Conservation (phyloP, 2,888 invertebrate species). For the Nowickia ferox region DNA sequence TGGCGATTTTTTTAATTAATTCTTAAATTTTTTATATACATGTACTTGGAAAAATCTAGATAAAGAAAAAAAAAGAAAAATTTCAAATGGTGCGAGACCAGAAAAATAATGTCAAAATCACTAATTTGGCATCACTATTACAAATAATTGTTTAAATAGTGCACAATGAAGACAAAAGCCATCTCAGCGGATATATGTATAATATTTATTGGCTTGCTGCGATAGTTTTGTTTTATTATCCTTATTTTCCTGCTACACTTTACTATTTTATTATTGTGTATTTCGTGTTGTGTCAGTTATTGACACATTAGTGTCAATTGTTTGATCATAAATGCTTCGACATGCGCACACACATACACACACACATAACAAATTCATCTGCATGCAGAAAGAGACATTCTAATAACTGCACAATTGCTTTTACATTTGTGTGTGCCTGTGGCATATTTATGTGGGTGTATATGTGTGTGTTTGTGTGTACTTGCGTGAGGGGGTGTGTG, state of each 20-base stretch:
- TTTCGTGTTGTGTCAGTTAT: conserved; percentile 50
- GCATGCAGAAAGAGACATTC: conserved; percentile 54
- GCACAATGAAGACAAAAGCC: not conserved
- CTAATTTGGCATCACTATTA: not conserved
- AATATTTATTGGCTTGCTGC: conserved; percentile 32
- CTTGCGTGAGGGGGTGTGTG: no score
- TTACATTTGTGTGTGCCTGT: not conserved
- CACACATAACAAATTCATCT: conserved; percentile 49
- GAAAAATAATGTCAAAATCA: not conserved
- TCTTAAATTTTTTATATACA: not conserved
- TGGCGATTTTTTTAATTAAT: no score
- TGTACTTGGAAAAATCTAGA: not conserved
- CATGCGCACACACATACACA: no score
- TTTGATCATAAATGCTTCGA: conserved; percentile 55
- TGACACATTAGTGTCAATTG: conserved; percentile 67
- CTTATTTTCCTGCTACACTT: conserved; percentile 6
- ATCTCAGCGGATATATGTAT: conserved; percentile 52
- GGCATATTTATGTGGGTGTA: not conserved
- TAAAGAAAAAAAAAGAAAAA: not conserved
- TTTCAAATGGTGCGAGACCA: not conserved
- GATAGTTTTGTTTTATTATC: conserved; percentile 25
- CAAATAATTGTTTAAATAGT: not conserved
- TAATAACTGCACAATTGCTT: conserved; percentile 47
- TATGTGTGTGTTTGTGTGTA: not conserved
- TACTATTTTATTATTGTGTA: conserved; percentile 11